Base-by-base conservation (phyloP, 2,797 vertebrate genomes). In the Dallia pectoralis region DNA sequence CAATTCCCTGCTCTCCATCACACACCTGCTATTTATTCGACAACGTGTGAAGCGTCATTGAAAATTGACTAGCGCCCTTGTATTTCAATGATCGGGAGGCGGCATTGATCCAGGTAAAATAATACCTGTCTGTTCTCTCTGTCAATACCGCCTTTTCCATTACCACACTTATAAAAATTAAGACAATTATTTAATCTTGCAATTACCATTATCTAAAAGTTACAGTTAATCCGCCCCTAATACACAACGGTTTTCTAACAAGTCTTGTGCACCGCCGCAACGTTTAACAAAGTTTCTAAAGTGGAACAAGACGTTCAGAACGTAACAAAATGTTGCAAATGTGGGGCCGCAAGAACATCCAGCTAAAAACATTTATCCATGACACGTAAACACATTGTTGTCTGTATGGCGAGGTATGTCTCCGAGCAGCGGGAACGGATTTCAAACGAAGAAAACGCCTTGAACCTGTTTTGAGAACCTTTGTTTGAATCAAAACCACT, bases 401-500 rank as follows among this genome's bases (percentile, higher is more conserved):
- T 27, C 27, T 27, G 0, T 27, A 12, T 59, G 56, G 22, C 53
- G 22, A 25, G 2, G 53, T 62, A 61, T 14, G 22, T 5, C 56
- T 4, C 25, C 4, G 59, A 3, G 59, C 59, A 14, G 29, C 27
- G 15, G 4, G 27, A 19, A 4, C 19, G 19, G 29, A 18, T 44
- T 44, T 44, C 59, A 16, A 16, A 2, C 53, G 25, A 11, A 59
- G 30, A 44, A 44, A 12, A 61, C 67, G 36, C 67, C 25, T 74
- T 67, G 47, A 56, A 56, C 51, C 9, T 22, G 51, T 69, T 44
- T 18, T 61, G 72, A 30, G 48, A 16, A 47, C 2, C 71, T 75
- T 70, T 18, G 72, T 71, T 77, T 80, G 73, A 76, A 75, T 71
- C 32, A 62, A 77, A 44, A 44, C 53, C 63, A n/a, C 78, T 15